phyloP scores from a whole-genome alignment of 1,140 invertebrate genomes.

The Drosophila azteca region DNA sequence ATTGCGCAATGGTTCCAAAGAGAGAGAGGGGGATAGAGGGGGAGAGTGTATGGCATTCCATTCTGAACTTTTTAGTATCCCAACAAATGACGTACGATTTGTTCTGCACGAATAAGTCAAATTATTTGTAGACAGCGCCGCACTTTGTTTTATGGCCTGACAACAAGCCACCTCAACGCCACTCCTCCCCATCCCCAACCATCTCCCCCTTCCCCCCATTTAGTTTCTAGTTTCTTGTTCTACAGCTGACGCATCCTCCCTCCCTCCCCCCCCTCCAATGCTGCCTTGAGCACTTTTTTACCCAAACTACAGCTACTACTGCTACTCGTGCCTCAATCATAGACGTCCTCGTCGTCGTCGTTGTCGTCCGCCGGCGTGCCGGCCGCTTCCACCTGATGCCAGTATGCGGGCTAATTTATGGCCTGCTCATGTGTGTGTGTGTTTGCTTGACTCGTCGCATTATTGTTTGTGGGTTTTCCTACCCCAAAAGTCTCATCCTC shows the following conservation, averaged over 20 bases:
- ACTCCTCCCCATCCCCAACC: background rate
- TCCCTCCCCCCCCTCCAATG: background rate
- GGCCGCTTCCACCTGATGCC: conserved; percentile 71
- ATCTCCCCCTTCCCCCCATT: conserved; percentile 3
- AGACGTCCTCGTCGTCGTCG: conserved; percentile 1
- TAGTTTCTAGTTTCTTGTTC: conserved; percentile 42
- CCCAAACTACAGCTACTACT: conserved; percentile 39
- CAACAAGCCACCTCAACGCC: conserved; percentile 56
- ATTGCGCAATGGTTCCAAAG: conserved; percentile 59
- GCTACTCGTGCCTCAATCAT: conserved; percentile 49
- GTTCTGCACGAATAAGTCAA: conserved; percentile 81
- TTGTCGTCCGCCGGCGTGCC: too few relatives aligned
- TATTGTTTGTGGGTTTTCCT: conserved; percentile 50
- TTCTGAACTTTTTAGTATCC: conserved; percentile 67
- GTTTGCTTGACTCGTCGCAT: too few relatives aligned
- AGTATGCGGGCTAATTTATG: conserved; percentile 77
- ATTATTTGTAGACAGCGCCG: conserved; percentile 73
- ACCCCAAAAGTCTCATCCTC: conserved; percentile 27
- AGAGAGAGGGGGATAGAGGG: background rate
- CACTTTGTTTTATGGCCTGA: conserved; percentile 77
- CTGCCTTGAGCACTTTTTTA: conserved; percentile 32
- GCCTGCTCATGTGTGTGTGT: conserved; percentile 59
- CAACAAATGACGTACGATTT: conserved; percentile 81
- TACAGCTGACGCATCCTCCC: conserved; percentile 44
- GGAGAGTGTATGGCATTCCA: background rate